Evolutionary conservation across 2,888 invertebrate species (phyloP), one percentile per base, ranked within the genome.

Genomic region (Metellina segmentata): DNA sequence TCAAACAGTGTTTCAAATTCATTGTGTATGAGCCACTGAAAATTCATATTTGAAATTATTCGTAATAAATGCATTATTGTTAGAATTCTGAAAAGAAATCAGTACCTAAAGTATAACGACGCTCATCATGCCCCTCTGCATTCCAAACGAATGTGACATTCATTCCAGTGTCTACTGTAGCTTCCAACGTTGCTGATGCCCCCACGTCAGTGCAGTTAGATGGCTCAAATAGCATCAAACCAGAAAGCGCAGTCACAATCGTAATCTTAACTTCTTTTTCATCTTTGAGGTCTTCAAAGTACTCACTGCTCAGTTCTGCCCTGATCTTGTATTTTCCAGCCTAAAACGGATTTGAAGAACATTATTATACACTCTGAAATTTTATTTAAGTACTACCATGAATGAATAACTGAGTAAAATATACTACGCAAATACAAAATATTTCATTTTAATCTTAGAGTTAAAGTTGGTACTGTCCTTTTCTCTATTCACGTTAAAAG

Each of bases 101-200:
- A 19, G 19, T 81, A 91, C 90, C 90, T 52, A 86, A 71, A 19
- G 34, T 81, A 78, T 91, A 71, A 52, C 34, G 52, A 34, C 71
- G 52, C 16, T 86, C 75, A 34, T 52, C 61, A 4, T 77, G 70
- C n/a, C 52, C 52, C 7, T 83, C 78, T n/a, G 20, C 20, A 5
- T 19, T 51, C 91, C 91, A 91, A 4, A 11, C 6, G 16, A 91
- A 74, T 0, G 87, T 88, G 19, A 88, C 87, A 34, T 83, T 70
- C 7, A 72, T 8, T 61, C 87, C 91, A 13, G 34, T 81, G 9
- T 91, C 83, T 7, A 91, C 19, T 13, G 69, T 20, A 49, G 78
- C 91, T 13, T 87, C 79, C 1, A 91, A 0, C 5, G 16, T n/a
- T 5, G 69, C 82, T 0, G 61, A 20, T 11, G 82, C 69, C 0